Evolutionary conservation across 2,113 vertebrate species (phyloP), one percentile per base, ranked within the genome.

Genomic region (Leuciscus idus): DNA sequence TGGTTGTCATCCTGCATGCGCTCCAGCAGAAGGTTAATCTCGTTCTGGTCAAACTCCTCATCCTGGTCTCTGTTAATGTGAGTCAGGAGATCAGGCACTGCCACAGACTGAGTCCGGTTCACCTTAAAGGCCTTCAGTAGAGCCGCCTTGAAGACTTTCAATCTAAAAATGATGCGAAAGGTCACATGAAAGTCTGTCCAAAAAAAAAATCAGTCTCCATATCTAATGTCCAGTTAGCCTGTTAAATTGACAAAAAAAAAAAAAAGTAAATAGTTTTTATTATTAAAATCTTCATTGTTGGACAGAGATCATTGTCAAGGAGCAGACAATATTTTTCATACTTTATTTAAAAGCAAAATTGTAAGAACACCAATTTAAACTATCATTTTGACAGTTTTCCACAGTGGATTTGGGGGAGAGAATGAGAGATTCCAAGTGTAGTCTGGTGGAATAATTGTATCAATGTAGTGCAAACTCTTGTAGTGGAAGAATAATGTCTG

Each of bases 1-100:
- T 94, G 93, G 88, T 94, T 94, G 87, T 93, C 91, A 48, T 93
- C 92, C 64, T 94, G 93, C 93, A 94, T 94, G 33, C 68, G 85
- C 10, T 90, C 87, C 55, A 94, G 79, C 5, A 92, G 87, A 48
- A 88, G 30, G 48, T 93, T 83, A 8, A 94, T 89, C 88, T 94
- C 92, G 9, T 77, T 76, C 21, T 89, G 84, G 74, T 92, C 86
- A 83, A 93, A 93, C 17, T 80, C 68, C 2, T 92, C 85, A 4
- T 39, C 33, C 76, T 90, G 89, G 19, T 80, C 89, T 78, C 92
- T 87, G 82, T 93, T 93, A 39, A 93, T 70, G 36, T 91, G 88
- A 12, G 89, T 80, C 23, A 93, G 55, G 10, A 94, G 88, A 52
- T 92, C 91, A 11, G 87, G 66, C 66, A 93, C 83, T 0, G 88